Base-by-base conservation (phyloP, 1,140 invertebrate species). In the Chlorops oryzae region DNA sequence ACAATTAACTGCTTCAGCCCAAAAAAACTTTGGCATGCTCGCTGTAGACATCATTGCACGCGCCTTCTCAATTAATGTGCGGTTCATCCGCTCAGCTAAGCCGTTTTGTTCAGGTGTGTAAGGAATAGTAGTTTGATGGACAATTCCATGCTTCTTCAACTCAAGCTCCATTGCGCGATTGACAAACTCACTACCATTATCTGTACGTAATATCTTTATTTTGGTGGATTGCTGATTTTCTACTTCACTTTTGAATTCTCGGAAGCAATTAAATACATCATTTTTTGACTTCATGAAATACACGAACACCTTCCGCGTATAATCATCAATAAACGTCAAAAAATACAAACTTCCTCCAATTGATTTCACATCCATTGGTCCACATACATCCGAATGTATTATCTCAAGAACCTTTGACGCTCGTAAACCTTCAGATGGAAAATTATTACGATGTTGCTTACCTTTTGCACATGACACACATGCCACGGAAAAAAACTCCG, bases 281-380 rank as follows among this genome's bases (percentile, higher is more conserved):
- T 40, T 57, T 59, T 76, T 77, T 2, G 58, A 55, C 32, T 64
- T 68, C n/a, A 77, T 40, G 38, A 75, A 58, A 47, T 69, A 64
- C n/a, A 74, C 60, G 50, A 59, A 62, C 50, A 63, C 61, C 58
- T 72, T 73, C 34, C 67, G 56, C 5, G 66, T 59, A 44, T 47
- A 72, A 22, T 77, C 74, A 58, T 78, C 74, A 3, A 73, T 74
- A 25, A 77, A 73, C 0, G 75, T 73, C 1, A 75, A 22, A 25
- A 73, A 69, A 51, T 74, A 78, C 10, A 42, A 47, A 5, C 61
- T 59, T 13, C 62, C 63, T 23, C 70, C 68, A 27, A 66, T 34
- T 4, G 68, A 73, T 20, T 15, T 42, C 5, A 57, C 47, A 10
- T 67, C 58, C 68, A 77, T 73, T 13, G 71, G 74, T 21, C 75